Percentiles rank a stretch among this genome's conserved stretches.
phyloP scores from a whole-genome alignment of 2,797 vertebrate species.

The Gallirallus australis region DNA sequence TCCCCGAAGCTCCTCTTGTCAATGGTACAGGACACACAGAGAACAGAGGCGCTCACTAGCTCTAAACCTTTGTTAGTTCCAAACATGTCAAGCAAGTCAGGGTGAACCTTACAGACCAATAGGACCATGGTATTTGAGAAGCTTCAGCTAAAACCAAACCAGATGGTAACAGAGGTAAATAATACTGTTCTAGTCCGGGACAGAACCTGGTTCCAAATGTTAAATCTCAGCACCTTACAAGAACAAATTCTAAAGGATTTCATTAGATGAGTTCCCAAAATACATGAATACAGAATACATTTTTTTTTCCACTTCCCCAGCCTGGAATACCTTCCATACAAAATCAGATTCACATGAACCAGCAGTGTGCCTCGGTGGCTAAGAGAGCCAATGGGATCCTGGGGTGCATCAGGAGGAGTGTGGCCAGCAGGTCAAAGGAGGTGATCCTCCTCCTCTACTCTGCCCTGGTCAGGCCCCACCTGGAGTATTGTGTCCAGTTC shows the following conservation, averaged over 20 bases:
- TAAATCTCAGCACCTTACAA: background rate
- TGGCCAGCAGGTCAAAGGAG: too few relatives aligned
- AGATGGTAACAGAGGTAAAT: background rate
- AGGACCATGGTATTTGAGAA: background rate
- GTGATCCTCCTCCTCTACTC: too few relatives aligned
- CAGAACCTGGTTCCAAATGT: background rate
- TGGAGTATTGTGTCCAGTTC: too few relatives aligned
- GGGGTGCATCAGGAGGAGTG: too few relatives aligned
- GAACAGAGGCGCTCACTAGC: background rate
- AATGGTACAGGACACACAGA: background rate
- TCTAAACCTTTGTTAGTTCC: background rate
- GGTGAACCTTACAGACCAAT: background rate
- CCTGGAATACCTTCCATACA: background rate
- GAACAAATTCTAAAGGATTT: rapidly evolving
- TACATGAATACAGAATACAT: background rate
- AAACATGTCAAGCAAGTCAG: background rate
- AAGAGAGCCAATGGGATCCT: too few relatives aligned
- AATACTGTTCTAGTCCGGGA: background rate
- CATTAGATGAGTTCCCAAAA: background rate
- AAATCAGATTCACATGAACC: background rate
- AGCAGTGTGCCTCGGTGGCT: too few relatives aligned
- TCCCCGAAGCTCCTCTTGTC: background rate
- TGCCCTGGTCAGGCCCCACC: too few relatives aligned
- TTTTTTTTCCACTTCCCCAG: background rate
- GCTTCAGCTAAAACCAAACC: background rate